phyloP scores from a whole-genome alignment of 1,140 invertebrate species.

The Scylla paramamosain region DNA sequence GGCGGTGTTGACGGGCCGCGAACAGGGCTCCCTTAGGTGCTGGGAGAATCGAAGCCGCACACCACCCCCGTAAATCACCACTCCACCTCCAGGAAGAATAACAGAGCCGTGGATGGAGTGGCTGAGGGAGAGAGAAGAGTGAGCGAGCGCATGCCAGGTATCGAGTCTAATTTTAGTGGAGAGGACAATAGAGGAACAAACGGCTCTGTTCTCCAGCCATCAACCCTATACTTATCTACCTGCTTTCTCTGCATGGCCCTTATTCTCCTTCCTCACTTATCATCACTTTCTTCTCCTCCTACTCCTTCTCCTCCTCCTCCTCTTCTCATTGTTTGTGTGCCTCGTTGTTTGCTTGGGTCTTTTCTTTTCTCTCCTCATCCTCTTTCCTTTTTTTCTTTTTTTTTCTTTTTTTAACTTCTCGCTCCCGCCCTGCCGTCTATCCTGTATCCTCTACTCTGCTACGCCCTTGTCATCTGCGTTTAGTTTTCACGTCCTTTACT shows the following conservation, averaged over 20 bases:
- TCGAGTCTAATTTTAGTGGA: conserved; percentile 14
- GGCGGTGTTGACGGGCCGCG: not conserved
- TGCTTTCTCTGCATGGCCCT: not conserved
- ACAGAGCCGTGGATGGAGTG: not conserved
- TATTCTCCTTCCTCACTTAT: not conserved
- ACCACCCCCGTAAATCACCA: conserved; percentile 8
- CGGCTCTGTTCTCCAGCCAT: conserved; percentile 4
- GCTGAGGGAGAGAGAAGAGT: not conserved
- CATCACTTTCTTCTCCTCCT: not conserved
- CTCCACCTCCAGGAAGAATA: conserved; percentile 20
- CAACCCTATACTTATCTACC: conserved; percentile 18
- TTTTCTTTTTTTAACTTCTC: not conserved
- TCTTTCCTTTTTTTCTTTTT: not conserved
- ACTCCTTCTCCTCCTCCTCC: not conserved
- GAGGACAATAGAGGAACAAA: conserved; percentile 13
- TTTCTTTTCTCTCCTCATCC: no score
- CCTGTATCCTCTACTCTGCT: not conserved
- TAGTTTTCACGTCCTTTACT: not conserved
- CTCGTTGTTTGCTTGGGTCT: not conserved
- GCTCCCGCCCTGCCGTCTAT: not conserved
- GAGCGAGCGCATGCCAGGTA: not conserved
- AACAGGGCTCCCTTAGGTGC: not conserved
- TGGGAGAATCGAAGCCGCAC: not conserved
- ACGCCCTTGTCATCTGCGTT: no score
- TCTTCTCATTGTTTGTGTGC: not conserved